Evolutionary conservation across 2,888 invertebrate species (phyloP).

Genomic region (Ptychoptera contaminata): DNA sequence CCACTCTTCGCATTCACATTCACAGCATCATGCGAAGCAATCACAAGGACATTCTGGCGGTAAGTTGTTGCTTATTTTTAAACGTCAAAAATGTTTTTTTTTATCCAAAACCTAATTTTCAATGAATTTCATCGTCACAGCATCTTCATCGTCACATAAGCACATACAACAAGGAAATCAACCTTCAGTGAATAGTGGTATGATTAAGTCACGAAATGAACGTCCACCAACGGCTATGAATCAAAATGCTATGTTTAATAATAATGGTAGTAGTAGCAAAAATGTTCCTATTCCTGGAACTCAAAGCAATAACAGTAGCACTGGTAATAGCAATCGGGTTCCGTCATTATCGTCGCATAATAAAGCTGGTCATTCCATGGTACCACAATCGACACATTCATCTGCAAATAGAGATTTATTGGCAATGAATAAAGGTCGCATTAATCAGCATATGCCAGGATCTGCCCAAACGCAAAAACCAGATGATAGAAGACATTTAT

Average conservation of each 20-base stretch:
- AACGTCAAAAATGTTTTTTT: too few species aligned
- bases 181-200: not conserved
- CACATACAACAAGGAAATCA: too few species aligned
- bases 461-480: not conserved
- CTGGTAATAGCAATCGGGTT: too few species aligned
- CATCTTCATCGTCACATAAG: not conserved
- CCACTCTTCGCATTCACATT: conserved; percentile 13
- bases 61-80: too few species aligned
- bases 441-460: too few species aligned
- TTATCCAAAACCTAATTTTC: too few species aligned
- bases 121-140: not conserved
- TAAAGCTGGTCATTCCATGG: too few species aligned
- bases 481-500: not conserved
- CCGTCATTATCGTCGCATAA: too few species aligned
- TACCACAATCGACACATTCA: too few species aligned
- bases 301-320: too few species aligned
- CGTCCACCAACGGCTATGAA: not conserved
- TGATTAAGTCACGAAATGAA: conserved; percentile 2
- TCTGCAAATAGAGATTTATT: too few species aligned
- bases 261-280: conserved; percentile 1
- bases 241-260: not conserved
- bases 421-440: too few species aligned
- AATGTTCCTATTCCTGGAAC: not conserved
- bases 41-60: conserved; percentile 15
- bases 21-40: not conserved